Base-by-base conservation (phyloP, 1,140 invertebrate species). In the Pemphigus obesinymphae region DNA sequence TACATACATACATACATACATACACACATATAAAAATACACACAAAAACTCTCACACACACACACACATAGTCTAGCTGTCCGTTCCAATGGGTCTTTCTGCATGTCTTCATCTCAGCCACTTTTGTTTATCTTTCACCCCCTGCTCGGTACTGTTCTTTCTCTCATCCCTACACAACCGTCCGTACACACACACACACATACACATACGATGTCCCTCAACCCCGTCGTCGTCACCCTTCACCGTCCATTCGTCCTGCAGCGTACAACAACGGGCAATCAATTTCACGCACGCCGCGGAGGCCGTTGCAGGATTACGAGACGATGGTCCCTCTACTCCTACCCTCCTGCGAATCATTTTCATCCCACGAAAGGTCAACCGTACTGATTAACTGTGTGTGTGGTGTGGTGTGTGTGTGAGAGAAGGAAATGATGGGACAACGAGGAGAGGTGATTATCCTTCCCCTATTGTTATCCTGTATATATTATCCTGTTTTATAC, bases 111-210 rank as follows among this genome's bases (percentile, higher is more conserved):
- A 40, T 61, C 53, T 78, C 75, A 34, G 31, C 73, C 75, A 78
- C 75, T 78, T 78, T 78, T 78, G 75, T 78, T 78, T 78, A 31
- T 78, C 75, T 78, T 78, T 6, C 20, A 8, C 34, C 34, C 75
- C n/a, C 29, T 26, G 7, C 58, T 68, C 34, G 70, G n/a, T 29
- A 20, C 61, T 17, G 58, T 63, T 70, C 37, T 70, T 29, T 13
- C 70, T 43, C 13, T 13, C 37, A 10, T 48, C 10, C 13, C n/a
- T 17, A 4, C 70, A 45, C 68, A 1, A 15, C 40, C 23, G 20
- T 11, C 72, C 63, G n/a, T 37, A 17, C 31, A 29, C 53, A 58
- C 53, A 58, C 53, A 26, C 13, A 23, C 13, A 13, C 23, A 23
- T n/a, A n/a, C n/a, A n/a, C n/a, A n/a, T n/a, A n/a, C n/a, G n/a